phyloP scores from a whole-genome alignment of 2,113 vertebrate genomes.

The Sitta europaea region DNA sequence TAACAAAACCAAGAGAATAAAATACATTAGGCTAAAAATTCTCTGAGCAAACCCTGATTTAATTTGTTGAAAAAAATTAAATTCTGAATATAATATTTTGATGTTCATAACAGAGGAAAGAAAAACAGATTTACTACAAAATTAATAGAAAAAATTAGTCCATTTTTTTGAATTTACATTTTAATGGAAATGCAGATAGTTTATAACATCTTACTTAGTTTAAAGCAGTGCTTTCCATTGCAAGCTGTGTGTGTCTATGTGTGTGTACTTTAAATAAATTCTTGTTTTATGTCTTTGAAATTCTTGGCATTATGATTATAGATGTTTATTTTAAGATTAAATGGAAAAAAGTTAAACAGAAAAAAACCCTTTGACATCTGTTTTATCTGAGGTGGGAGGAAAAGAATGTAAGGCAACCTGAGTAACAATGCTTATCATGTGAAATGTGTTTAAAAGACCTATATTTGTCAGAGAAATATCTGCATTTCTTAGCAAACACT shows the following conservation, averaged over 20 bases:
- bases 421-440: not conserved
- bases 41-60: not conserved
- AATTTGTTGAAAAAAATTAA: not conserved
- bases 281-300: not conserved
- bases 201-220: not conserved
- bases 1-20: not conserved
- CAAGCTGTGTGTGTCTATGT: not conserved
- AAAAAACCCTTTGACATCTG: not conserved
- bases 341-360: not conserved
- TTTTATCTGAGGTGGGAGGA: not conserved
- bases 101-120: not conserved
- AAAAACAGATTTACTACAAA: not conserved
- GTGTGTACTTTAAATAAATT: not conserved
- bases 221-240: not conserved
- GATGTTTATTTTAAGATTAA: not conserved
- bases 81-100: not conserved
- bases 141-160: not conserved
- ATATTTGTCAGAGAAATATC: not conserved
- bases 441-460: not conserved
- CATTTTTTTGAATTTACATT: rapidly evolving
- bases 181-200: not conserved
- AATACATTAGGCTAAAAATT: not conserved
- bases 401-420: not conserved
- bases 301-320: not conserved
- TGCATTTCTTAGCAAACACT: not conserved